Conservation (phyloP, 2,888 invertebrate species). For the Torymus auratus region DNA sequence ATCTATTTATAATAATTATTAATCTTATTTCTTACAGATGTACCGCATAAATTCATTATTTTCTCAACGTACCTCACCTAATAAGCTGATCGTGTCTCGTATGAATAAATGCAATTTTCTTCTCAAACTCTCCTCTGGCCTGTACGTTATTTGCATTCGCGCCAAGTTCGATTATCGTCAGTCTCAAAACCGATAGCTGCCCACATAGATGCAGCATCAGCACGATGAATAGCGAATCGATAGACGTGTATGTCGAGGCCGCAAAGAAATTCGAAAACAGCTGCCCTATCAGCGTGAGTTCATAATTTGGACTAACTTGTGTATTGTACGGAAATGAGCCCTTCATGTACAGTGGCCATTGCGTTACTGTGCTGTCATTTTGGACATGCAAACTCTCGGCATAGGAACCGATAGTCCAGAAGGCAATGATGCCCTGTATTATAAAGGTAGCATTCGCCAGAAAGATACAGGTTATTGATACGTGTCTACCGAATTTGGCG, state of each 20-base stretch:
- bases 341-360: slow-evolving; percentile 47
- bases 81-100: slow-evolving; percentile 6
- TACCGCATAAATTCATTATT: neutral
- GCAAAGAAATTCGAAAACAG: slow-evolving; percentile 59
- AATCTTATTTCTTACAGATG: no score
- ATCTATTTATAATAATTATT: no score
- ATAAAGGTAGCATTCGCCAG: slow-evolving; percentile 50
- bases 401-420: neutral
- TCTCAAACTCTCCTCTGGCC: neutral
- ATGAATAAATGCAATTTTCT: slow-evolving; percentile 1
- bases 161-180: neutral
- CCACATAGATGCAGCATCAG: slow-evolving; percentile 67
- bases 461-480: slow-evolving; percentile 57
- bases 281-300: slow-evolving; percentile 64
- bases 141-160: no score
- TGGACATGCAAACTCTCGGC: no score
- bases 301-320: slow-evolving; percentile 60
- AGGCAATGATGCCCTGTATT: neutral
- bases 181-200: slow-evolving; percentile 60
- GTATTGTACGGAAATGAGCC: slow-evolving; percentile 64
- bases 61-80: neutral
- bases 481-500: slow-evolving; percentile 55
- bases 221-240: slow-evolving; percentile 63
- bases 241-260: slow-evolving; percentile 62
- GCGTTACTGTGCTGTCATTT: neutral